phyloP scores from a whole-genome alignment of 2,113 vertebrate genomes.

The Lampris incognitus region DNA sequence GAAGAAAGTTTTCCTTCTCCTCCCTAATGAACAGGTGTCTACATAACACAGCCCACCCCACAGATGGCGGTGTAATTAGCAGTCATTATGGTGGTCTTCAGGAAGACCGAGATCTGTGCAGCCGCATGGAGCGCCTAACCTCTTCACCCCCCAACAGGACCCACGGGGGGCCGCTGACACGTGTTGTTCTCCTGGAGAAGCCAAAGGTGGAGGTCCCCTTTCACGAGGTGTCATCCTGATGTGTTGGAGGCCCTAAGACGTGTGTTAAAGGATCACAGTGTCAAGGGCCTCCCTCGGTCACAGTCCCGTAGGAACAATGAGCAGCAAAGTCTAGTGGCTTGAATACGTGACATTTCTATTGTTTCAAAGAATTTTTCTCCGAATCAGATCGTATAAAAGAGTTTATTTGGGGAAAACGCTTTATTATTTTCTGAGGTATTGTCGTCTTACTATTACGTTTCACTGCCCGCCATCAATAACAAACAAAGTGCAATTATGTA shows the following conservation, averaged over 20 bases:
- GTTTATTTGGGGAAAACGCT: neutral
- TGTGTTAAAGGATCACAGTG: slow-evolving; percentile 75
- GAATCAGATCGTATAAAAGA: slow-evolving; percentile 22
- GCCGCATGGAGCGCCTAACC: slow-evolving; percentile 78
- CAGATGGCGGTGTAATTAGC: slow-evolving; percentile 84
- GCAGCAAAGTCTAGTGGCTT: slow-evolving; percentile 41
- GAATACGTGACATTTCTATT: slow-evolving; percentile 37
- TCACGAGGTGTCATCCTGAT: slow-evolving; percentile 81
- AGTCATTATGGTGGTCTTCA: slow-evolving; percentile 80
- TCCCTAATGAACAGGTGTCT: slow-evolving; percentile 84
- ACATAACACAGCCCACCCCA: slow-evolving; percentile 82
- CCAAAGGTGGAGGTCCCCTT: slow-evolving; percentile 76
- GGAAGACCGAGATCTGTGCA: slow-evolving; percentile 73
- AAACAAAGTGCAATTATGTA: neutral
- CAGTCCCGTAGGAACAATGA: slow-evolving; percentile 52
- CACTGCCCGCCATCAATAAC: neutral
- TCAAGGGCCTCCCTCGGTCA: slow-evolving; percentile 74
- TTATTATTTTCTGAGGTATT: neutral
- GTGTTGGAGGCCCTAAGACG: slow-evolving; percentile 73
- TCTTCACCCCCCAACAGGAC: slow-evolving; percentile 79
- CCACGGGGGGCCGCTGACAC: slow-evolving; percentile 74
- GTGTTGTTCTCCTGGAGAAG: slow-evolving; percentile 76
- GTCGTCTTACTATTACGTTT: neutral
- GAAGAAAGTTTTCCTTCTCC: slow-evolving; percentile 70
- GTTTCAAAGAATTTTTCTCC: slow-evolving; percentile 12